Percentiles rank a stretch among this genome's conserved stretches.
phyloP scores from a whole-genome alignment of 2,797 vertebrate genomes.

The Pseudomugil tenellus region DNA sequence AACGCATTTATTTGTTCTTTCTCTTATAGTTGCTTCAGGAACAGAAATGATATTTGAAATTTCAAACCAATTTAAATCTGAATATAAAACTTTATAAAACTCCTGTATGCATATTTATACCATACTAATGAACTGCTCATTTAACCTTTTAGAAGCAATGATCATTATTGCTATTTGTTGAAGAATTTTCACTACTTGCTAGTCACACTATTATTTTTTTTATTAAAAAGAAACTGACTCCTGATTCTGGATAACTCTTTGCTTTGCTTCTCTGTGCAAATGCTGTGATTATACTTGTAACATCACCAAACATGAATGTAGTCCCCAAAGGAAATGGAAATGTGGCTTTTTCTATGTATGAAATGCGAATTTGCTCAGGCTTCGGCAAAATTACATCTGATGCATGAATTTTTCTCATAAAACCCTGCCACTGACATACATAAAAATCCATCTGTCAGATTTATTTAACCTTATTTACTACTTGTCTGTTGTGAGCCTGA shows the following conservation, averaged over 20 bases:
- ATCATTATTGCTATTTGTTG: conserved; percentile 1
- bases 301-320: conserved; percentile 3
- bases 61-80: not conserved
- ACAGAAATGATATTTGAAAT: not conserved
- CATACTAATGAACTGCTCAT: not conserved
- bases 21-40: not conserved
- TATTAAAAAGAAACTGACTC: conserved; percentile 11
- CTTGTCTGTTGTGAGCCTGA: not conserved
- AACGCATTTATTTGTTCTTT: not conserved
- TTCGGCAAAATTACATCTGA: conserved; percentile 21
- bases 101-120: not conserved
- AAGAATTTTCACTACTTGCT: conserved; percentile 6
- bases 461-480: conserved; percentile 21
- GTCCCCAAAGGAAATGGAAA: conserved; percentile 1
- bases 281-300: not conserved
- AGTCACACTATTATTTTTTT: conserved; percentile 22
- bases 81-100: not conserved
- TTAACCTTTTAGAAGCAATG: not conserved
- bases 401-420: conserved; percentile 29
- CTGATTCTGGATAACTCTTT: conserved; percentile 1
- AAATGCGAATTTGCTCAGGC: conserved; percentile 27
- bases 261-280: conserved; percentile 14
- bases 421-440: conserved; percentile 17
- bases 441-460: conserved; percentile 35
- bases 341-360: conserved; percentile 6